Conservation (phyloP, 1,140 invertebrate genomes). For the Diorhabda carinulata region DNA sequence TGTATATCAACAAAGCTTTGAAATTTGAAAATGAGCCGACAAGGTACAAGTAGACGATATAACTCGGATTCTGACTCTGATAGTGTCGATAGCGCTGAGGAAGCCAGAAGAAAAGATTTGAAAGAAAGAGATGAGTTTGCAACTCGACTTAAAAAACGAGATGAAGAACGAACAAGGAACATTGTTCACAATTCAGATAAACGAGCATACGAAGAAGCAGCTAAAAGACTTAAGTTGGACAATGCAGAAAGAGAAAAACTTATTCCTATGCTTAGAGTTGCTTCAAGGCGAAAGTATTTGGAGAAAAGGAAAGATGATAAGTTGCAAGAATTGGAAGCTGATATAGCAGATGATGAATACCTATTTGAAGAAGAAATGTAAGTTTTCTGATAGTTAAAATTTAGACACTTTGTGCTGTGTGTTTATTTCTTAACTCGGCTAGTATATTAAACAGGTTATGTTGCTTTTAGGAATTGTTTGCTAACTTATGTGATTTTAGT, state of each 20-base stretch:
- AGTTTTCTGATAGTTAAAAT: constrained; percentile 43
- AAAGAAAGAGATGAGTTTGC: constrained; percentile 94
- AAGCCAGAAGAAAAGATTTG: constrained; percentile 72
- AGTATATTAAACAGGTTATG: too few relatives aligned
- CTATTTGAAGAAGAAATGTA: constrained; percentile 85
- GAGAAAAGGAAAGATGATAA: constrained; percentile 96
- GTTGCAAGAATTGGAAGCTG: constrained; percentile 89
- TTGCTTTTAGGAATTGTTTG: too few relatives aligned
- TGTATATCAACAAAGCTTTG: too few relatives aligned
- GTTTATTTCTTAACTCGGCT: neutral
- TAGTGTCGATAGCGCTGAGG: constrained; percentile 51
- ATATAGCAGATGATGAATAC: constrained; percentile 95
- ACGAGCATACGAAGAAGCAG: constrained; percentile 85
- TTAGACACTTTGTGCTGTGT: neutral
- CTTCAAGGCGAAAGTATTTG: constrained; percentile 91
- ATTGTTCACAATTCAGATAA: constrained; percentile 69
- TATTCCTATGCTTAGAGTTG: constrained; percentile 80
- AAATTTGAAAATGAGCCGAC: neutral
- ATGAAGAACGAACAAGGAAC: constrained; percentile 86
- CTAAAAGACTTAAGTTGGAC: constrained; percentile 85
- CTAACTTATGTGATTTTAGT: constrained; percentile 48
- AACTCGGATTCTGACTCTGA: constrained; percentile 51
- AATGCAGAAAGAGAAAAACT: constrained; percentile 79
- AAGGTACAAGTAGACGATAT: constrained; percentile 47
- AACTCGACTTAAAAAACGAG: constrained; percentile 79